Evolutionary conservation across 1,140 invertebrate species (phyloP), one percentile per base, ranked within the genome.

Genomic region (Drosophila subobscura): DNA sequence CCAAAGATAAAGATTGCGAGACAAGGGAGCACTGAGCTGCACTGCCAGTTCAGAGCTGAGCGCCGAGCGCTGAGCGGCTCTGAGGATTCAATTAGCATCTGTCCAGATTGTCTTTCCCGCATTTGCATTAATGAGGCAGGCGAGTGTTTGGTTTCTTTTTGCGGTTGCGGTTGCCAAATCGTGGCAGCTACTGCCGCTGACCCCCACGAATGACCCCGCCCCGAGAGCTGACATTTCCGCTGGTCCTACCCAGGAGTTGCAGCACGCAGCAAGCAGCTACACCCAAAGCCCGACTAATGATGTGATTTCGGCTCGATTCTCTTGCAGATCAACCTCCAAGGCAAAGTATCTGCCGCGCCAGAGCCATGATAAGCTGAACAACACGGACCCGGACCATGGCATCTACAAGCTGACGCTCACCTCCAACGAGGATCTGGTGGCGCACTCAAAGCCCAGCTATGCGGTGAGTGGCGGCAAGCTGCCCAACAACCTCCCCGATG

Each of bases 401-500:
- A 95, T 95, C 80, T 96, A 96, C 91, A 95, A 96, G 79, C 91
- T 95, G 29, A 96, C 95, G 1, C 94, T 95, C 91, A 96, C 95
- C 29, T 95, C 95, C 1, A 95, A 95, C 23, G 94, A 90, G 74
- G 93, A 92, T 88, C 92, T 91, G 50, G 90, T 81, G 93, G 90
- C 91, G 79, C 68, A 72, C 61, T 80, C 66, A 86, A 91, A 86
- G 45, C 81, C 78, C 53, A 72, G 56, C 51, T 80, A 76, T 67
- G 76, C 63, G 64, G 84, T 74, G 2, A 47, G 23, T 22, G 59
- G 70, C 23, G 59, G 70, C 0, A 88, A 88, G 47, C 71, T 92
- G 83, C 78, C 91, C 79, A 91, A 88, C 60, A 86, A 91, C 64
- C 71, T 93, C 58, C 93, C 93, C 7, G 93, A 93, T 79, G 92